A percentile compares a stretch with the other conserved stretches of the same genome.
These are phyloP conservation scores for Petroica traversi DNA, from an alignment of 2,113 vertebrate genomes.

Conservation along the genomic window DNA sequence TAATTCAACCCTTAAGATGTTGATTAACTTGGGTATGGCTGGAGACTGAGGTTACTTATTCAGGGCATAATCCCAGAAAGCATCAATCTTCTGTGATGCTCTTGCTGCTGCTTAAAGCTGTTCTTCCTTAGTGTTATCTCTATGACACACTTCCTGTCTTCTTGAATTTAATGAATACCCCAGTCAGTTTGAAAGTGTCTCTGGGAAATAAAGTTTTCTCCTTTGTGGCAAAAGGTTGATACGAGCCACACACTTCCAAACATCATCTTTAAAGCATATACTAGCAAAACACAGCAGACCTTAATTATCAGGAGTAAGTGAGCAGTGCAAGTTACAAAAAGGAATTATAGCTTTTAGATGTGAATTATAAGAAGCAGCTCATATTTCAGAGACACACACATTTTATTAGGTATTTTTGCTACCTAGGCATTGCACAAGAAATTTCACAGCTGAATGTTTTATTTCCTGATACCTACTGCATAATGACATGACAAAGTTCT, in stretches of 20 bases:
- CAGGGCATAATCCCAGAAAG: not conserved
- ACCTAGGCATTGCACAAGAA: not conserved
- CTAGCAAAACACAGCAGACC: not conserved
- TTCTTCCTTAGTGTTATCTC: not conserved
- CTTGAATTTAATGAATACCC: not conserved
- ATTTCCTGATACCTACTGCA: not conserved
- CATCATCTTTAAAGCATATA: not conserved
- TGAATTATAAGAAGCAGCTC: not conserved
- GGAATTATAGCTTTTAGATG: not conserved
- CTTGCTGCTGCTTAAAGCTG: not conserved
- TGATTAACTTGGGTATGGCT: not conserved
- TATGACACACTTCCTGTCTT: not conserved
- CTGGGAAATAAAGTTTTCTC: not conserved
- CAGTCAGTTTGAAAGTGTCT: not conserved
- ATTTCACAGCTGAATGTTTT: not conserved
- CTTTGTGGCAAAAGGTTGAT: not conserved
- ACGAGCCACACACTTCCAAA: not conserved
- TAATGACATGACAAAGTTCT: not conserved
- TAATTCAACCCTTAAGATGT: not conserved
- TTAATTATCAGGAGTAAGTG: not conserved
- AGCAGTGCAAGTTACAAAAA: not conserved
- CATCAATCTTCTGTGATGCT: not conserved
- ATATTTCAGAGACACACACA: not conserved
- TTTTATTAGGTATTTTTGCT: not conserved
- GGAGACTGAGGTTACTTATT: not conserved